Base-by-base conservation (phyloP, 2,113 vertebrate genomes). In the Periophthalmus modestus region DNA sequence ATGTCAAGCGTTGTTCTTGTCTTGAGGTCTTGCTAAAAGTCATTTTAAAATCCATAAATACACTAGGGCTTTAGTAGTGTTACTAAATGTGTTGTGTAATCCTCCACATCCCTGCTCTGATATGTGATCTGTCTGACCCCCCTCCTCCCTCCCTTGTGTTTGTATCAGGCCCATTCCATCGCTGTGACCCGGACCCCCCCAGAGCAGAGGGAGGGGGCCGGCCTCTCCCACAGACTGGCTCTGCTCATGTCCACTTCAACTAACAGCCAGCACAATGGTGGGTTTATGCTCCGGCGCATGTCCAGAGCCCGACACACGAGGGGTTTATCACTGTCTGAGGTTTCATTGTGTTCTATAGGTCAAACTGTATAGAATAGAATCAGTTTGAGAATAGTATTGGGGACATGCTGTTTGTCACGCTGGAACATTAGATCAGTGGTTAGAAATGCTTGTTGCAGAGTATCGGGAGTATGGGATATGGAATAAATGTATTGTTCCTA, bases 131-230 rank as follows among this genome's bases (percentile, higher is more conserved):
- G 63, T 77, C 52, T 77, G 81, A 59, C 67, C 81, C 84, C 69
- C 66, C n/a, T n/a, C n/a, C n/a, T n/a, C 12, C 84, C 69, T 62
- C 14, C 6, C 70, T 77, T 69, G 33, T 63, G 80, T 85, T 81
- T 77, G 69, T 73, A 21, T 63, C 78, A 94, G 93, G 94, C 93
- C n/a, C 91, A 93, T 89, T 78, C 88, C 90, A 92, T 93, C 69
- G 65, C 90, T 39, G 68, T 93, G 92, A 93, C 89, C 86, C 87
- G 89, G 76, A 70, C 74, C 59, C 80, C 86, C 57, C 79, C 87
- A 1, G 80, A 74, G 66, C 89, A 88, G 18, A 77, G 88, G 46
- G 92, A 94, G 69, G 90, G 81, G 34, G 93, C 89, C 4, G 82
- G 75, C 58, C 90, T 94, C 18, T 89, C 92, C 66, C 90, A 88